Percentiles rank a stretch among this genome's conserved stretches.
Evolutionary conservation across 1,140 invertebrate species (phyloP).

Genomic region (Macrocentrus cingulum): DNA sequence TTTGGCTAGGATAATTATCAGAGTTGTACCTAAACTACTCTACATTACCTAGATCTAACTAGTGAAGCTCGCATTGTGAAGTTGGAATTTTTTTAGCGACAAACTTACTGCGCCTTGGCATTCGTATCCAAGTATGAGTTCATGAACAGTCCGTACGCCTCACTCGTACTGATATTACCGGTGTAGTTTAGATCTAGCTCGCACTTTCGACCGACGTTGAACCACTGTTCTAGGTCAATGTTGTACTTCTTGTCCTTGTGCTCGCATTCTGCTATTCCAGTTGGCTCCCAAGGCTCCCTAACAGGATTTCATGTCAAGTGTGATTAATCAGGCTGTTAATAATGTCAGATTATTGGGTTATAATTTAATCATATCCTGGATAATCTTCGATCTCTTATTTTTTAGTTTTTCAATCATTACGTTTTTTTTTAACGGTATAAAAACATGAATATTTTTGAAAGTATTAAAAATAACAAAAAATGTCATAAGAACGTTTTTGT

Average conservation of each 20-base stretch:
- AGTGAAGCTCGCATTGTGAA: no score
- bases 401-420: no score
- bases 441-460: no score
- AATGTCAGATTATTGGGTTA: no score
- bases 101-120: constrained; percentile 57
- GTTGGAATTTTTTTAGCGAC: background rate
- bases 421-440: no score
- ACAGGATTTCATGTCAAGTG: no score
- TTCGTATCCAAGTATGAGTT: constrained; percentile 60
- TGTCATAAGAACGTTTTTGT: no score
- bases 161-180: constrained; percentile 62
- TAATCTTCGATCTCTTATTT: no score
- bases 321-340: no score
- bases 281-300: constrained; percentile 16
- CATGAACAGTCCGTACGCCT: constrained; percentile 65
- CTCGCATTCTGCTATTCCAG: constrained; percentile 34
- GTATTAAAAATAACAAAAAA: no score
- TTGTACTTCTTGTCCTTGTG: constrained; percentile 59
- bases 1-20: background rate
- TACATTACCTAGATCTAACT: no score
- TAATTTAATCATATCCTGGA: no score
- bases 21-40: constrained; percentile 29
- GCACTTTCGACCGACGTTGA: constrained; percentile 56
- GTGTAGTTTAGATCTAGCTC: constrained; percentile 63
- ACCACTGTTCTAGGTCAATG: constrained; percentile 61